Evolutionary conservation across 2,888 invertebrate species (phyloP).

Genomic region (Hirtodrosophila cameraria): DNA sequence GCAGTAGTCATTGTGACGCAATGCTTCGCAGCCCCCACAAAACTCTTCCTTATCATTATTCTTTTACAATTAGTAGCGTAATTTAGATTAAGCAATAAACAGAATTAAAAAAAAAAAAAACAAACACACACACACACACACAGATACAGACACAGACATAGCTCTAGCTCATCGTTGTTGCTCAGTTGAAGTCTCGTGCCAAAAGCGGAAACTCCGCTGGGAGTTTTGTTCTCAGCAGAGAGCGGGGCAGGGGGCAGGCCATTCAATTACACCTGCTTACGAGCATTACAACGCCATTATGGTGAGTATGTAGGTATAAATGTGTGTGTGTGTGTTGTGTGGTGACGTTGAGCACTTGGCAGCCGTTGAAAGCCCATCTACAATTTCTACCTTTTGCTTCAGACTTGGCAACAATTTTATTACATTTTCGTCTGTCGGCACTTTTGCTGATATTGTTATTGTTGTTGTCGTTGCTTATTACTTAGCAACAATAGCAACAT

Average conservation of each 20-base stretch:
- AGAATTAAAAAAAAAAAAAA: no score
- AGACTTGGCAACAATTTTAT: constrained; percentile 74
- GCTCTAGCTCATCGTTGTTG: constrained; percentile 18
- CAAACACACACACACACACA: constrained; percentile 12
- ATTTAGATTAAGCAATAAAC: no score
- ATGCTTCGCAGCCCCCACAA: no score
- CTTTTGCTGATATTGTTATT: constrained; percentile 49
- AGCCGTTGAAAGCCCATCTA: constrained; percentile 22
- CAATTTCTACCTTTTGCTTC: constrained; percentile 24
- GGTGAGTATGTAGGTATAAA: constrained; percentile 12
- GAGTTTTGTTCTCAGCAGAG: constrained; percentile 15
- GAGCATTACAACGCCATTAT: constrained; percentile 63
- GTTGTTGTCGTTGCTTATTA: constrained; percentile 66
- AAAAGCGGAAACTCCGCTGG: constrained; percentile 52
- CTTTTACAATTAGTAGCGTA: no score
- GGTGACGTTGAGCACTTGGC: constrained; percentile 43
- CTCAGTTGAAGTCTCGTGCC: constrained; percentile 60
- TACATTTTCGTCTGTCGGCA: constrained; percentile 75
- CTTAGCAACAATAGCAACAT: constrained; percentile 33
- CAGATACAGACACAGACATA: constrained; percentile 1
- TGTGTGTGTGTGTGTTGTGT: constrained; percentile 14
- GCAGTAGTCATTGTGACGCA: no score
- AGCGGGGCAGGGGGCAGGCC: constrained; percentile 34
- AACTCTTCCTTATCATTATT: no score
- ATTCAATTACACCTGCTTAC: constrained; percentile 79